phyloP scores from a whole-genome alignment of 1,140 invertebrate species.

The Idris sp. region DNA sequence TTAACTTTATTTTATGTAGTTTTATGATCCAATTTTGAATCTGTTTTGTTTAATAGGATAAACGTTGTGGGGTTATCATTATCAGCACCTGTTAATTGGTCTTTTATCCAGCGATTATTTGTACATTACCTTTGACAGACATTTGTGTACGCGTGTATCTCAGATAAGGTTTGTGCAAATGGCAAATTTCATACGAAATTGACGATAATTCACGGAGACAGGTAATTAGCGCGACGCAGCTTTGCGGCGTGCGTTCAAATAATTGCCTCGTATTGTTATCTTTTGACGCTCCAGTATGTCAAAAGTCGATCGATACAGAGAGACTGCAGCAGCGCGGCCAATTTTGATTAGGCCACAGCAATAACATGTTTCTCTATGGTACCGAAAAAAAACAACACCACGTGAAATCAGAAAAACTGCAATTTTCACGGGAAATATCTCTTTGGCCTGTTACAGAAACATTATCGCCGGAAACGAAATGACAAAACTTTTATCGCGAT shows the following conservation, averaged over 20 bases:
- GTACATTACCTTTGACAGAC: conserved; percentile 40
- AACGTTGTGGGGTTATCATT: too few species aligned
- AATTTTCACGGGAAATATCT: too few species aligned
- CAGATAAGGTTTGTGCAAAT: conserved; percentile 69
- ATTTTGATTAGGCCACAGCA: conserved; percentile 19
- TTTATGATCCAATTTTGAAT: too few species aligned
- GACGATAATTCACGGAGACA: conserved; percentile 68
- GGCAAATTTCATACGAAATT: conserved; percentile 72
- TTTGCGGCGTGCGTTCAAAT: conserved; percentile 45
- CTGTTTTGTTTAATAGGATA: not conserved
- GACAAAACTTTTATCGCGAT: too few species aligned
- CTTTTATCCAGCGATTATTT: conserved; percentile 24
- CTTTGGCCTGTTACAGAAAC: too few species aligned
- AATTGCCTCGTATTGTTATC: conserved; percentile 51
- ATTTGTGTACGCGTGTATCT: conserved; percentile 20
- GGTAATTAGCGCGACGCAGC: conserved; percentile 68
- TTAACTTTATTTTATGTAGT: too few species aligned
- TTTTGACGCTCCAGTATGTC: conserved; percentile 20
- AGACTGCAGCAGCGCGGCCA: conserved; percentile 13
- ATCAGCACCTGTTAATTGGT: conserved; percentile 66
- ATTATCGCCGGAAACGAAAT: too few species aligned
- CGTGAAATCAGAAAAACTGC: too few species aligned
- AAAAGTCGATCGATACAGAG: conserved; percentile 23
- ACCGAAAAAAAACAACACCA: too few species aligned
- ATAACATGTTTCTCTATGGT: not conserved